Conservation (phyloP, 2,888 invertebrate species). For the Leptopterna dolabrata region DNA sequence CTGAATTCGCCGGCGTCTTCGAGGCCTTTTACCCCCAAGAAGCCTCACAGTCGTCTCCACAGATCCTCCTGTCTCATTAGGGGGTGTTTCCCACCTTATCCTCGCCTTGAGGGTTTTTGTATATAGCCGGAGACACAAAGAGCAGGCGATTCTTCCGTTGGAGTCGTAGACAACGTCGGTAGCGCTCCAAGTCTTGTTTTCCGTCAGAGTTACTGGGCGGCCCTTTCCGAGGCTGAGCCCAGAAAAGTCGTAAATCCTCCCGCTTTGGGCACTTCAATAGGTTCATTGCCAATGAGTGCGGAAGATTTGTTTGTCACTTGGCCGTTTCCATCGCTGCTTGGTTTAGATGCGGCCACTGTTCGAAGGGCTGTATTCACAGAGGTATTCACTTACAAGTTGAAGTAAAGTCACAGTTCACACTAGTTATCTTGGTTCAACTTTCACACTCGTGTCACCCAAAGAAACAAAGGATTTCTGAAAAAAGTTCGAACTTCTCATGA, state of each 20-base stretch:
- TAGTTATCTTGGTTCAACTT: too few relatives aligned
- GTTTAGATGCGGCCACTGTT: too few relatives aligned
- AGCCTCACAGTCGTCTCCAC: not conserved
- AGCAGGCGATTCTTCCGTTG: not conserved
- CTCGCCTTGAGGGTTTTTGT: not conserved
- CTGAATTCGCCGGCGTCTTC: not conserved
- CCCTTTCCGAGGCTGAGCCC: not conserved
- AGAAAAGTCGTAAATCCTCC: not conserved
- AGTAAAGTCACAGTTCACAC: too few relatives aligned
- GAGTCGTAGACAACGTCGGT: conserved; percentile 23
- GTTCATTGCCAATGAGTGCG: not conserved
- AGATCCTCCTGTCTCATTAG: conserved; percentile 21
- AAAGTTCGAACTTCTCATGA: too few relatives aligned
- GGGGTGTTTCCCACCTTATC: not conserved
- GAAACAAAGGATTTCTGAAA: too few relatives aligned
- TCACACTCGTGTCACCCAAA: too few relatives aligned
- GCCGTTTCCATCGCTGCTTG: too few relatives aligned
- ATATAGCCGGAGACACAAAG: not conserved
- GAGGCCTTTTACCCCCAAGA: not conserved
- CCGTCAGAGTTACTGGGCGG: conserved; percentile 10
- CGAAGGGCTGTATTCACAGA: too few relatives aligned
- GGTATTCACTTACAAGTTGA: too few relatives aligned
- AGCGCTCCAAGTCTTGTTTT: conserved; percentile 9
- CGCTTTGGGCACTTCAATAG: conserved; percentile 28
- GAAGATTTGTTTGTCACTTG: conserved; percentile 31